Conservation (phyloP, 2,113 vertebrate genomes). For the Kryptolebias marmoratus region DNA sequence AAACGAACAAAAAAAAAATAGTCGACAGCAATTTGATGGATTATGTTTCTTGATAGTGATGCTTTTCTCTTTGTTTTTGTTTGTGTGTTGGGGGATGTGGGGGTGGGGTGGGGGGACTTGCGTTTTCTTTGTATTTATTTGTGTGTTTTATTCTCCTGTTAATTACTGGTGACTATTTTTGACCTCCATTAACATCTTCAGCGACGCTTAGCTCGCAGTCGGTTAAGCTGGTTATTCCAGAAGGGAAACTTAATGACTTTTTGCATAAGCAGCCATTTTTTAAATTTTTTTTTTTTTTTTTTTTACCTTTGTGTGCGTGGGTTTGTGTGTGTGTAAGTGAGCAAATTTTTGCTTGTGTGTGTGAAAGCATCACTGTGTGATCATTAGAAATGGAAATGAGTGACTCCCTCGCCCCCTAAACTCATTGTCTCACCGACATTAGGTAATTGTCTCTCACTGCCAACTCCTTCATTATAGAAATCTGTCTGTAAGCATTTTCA, state of each 20-base stretch:
- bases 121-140: slow-evolving; percentile 24
- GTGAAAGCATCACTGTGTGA: slow-evolving; percentile 54
- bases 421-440: slow-evolving; percentile 75
- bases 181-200: slow-evolving; percentile 77
- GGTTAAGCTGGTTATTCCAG: slow-evolving; percentile 70
- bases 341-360: slow-evolving; percentile 7
- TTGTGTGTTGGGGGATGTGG: too few relatives aligned
- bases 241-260: slow-evolving; percentile 75
- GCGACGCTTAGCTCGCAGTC: slow-evolving; percentile 63
- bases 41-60: slow-evolving; percentile 20
- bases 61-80: slow-evolving; percentile 17
- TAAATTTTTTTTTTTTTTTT: slow-evolving; percentile 20
- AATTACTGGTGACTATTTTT: slow-evolving; percentile 76
- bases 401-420: slow-evolving; percentile 68
- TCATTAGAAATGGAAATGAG: slow-evolving; percentile 77
- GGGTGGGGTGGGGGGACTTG: too few relatives aligned
- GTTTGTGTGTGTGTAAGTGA: slow-evolving; percentile 8
- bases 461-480: slow-evolving; percentile 57
- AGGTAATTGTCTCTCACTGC: slow-evolving; percentile 70
- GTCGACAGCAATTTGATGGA: slow-evolving; percentile 25
- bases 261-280: slow-evolving; percentile 62
- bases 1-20: background rate
- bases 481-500: slow-evolving; percentile 43
- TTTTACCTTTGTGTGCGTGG: slow-evolving; percentile 37
- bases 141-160: slow-evolving; percentile 43